Evolutionary conservation across 2,888 invertebrate genomes (phyloP), one percentile per base, ranked within the genome.

Genomic region (Caenorhabditis auriculariae): DNA sequence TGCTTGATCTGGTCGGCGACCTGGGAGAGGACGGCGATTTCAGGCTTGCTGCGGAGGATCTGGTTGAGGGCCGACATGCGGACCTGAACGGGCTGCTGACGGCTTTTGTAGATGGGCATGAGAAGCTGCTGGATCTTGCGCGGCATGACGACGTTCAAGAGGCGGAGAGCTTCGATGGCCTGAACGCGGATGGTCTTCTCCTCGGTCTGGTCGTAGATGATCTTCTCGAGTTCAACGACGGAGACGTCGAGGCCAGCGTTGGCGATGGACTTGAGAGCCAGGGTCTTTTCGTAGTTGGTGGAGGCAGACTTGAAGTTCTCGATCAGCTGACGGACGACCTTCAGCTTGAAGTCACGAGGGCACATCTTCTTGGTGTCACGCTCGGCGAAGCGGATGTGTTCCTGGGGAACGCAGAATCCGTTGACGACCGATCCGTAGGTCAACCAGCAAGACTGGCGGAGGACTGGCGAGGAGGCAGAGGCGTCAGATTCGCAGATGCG

Each of bases 161-260:
- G 69, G 28, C 76, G 69, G 54, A 80, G 60, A 26, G 78, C 73
- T 28, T 75, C 72, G 58, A 80, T 66, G 57, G 80, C 80, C 56
- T 74, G 61, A 32, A 59, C 24, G 29, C 78, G 72, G 64, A 77
- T 58, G 39, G 66, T 52, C 48, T 55, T 71, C 42, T 70, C 56
- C 35, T 67, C 50, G 17, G 47, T 26, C 41, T 56, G 44, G 72
- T 76, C 65, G 47, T 56, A 37, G 65, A 78, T 72, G 66, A 81
- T 77, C 54, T 74, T 73, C 65, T 80, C 75, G 51, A 81, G 68
- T 48, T 70, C 64, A 50, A 59, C 50, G 42, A 77, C 59, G 44
- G 67, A 53, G 43, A 60, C 51, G 54, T 77, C 75, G 47, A 78
- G 58, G 58, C 74, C 81, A 39, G 78, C 75, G 61, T 81, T 81